Conservation (phyloP, 2,113 vertebrate species). For the Cryptoleucopteryx plumbea region DNA sequence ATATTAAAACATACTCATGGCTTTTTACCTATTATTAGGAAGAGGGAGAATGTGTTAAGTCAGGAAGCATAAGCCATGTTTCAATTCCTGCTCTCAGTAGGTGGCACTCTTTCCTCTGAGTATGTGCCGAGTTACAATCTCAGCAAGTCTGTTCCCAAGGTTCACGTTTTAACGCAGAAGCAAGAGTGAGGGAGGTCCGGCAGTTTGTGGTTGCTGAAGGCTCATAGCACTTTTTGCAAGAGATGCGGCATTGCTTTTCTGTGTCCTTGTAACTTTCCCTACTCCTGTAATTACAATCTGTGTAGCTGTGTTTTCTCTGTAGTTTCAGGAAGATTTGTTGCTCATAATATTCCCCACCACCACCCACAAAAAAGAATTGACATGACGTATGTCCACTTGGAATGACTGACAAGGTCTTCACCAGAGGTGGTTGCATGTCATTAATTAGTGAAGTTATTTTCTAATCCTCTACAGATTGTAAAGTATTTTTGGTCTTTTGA, state of each 20-base stretch:
- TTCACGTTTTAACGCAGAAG: conserved; percentile 6
- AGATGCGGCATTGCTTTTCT: background rate
- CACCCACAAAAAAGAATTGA: background rate
- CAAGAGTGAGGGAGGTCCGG: background rate
- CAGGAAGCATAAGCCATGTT: background rate
- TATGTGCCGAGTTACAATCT: conserved; percentile 17
- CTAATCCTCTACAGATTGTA: background rate
- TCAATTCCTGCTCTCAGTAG: conserved; percentile 52
- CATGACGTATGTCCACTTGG: background rate
- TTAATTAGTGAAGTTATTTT: background rate
- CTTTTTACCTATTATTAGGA: background rate
- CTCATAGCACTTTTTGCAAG: background rate
- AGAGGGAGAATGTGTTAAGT: background rate
- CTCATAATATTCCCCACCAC: background rate
- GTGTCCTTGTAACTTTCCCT: background rate
- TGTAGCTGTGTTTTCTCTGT: background rate
- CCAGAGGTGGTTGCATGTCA: background rate
- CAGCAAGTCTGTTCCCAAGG: background rate
- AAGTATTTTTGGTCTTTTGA: background rate
- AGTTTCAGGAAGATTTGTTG: background rate
- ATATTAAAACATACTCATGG: background rate
- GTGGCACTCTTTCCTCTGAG: conserved; percentile 66
- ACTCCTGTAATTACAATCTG: background rate
- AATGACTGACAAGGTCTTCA: background rate
- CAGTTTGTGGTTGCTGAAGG: background rate